Evolutionary conservation across 2,113 vertebrate species (phyloP).

Genomic region (Chlorodrepanis virens): DNA sequence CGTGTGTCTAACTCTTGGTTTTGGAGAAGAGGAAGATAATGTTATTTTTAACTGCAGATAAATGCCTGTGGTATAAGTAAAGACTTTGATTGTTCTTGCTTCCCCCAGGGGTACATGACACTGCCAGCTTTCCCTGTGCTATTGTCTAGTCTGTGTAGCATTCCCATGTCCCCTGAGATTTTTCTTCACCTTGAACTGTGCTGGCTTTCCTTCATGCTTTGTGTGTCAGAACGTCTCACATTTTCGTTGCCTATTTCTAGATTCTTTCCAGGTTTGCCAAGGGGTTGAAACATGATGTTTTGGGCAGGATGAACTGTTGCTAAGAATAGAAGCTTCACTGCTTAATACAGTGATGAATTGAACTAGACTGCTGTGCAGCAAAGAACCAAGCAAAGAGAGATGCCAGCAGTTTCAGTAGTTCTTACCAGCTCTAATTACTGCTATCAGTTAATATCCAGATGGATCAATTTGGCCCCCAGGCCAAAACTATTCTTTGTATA

Average conservation of each 20-base stretch:
- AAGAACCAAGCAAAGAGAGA: background rate
- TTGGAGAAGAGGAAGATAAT: background rate
- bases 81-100: background rate
- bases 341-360: background rate
- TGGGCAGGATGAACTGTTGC: background rate
- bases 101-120: background rate
- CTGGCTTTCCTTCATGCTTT: background rate
- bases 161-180: background rate
- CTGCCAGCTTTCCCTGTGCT: background rate
- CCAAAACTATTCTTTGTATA: background rate
- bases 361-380: background rate
- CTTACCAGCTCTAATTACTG: background rate
- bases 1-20: fast-evolving
- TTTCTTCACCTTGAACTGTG: background rate
- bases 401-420: background rate
- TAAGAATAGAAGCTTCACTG: background rate
- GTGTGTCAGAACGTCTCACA: background rate
- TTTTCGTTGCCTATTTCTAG: background rate
- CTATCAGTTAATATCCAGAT: background rate
- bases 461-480: background rate
- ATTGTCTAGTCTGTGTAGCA: background rate
- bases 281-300: background rate
- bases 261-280: slow-evolving; percentile 1
- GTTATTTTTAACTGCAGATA: background rate
- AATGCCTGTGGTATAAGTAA: background rate